These are phyloP conservation scores for Malurus splendens DNA, from an alignment of 2,797 vertebrate species.

Conservation along the genomic window DNA sequence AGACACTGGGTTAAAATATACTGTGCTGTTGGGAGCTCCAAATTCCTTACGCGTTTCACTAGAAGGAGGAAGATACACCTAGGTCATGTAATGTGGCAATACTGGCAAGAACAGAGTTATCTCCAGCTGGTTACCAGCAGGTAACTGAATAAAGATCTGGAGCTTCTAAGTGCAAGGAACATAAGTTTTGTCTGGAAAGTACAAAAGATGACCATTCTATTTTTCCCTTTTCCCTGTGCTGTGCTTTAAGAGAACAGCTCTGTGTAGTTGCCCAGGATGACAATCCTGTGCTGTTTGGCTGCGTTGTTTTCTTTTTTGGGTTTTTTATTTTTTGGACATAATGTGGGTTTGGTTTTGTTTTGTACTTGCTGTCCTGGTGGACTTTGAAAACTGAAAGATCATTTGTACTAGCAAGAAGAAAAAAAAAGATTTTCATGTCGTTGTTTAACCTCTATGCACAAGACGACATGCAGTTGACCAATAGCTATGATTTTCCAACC, in stretches of 20 bases:
- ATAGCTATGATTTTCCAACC: neutral
- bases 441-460: neutral
- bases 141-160: neutral
- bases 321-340: neutral
- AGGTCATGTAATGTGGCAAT: neutral
- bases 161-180: neutral
- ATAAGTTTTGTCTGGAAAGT: neutral
- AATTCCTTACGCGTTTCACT: neutral
- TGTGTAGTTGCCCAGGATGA: neutral
- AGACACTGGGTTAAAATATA: neutral
- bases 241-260: neutral
- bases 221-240: neutral
- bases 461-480: accelerated
- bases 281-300: neutral
- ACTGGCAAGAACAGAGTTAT: neutral
- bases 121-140: neutral
- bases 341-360: neutral
- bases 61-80: neutral
- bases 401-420: neutral
- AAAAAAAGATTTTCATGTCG: neutral
- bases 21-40: neutral
- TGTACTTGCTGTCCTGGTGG: neutral
- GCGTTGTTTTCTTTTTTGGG: neutral
- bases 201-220: neutral
- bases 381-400: neutral